A percentile compares a stretch with the other conserved stretches of the same genome.
These are phyloP conservation scores for Zeugodacus cucurbitae DNA, from an alignment of 1,140 invertebrate species.

Conservation along the genomic window DNA sequence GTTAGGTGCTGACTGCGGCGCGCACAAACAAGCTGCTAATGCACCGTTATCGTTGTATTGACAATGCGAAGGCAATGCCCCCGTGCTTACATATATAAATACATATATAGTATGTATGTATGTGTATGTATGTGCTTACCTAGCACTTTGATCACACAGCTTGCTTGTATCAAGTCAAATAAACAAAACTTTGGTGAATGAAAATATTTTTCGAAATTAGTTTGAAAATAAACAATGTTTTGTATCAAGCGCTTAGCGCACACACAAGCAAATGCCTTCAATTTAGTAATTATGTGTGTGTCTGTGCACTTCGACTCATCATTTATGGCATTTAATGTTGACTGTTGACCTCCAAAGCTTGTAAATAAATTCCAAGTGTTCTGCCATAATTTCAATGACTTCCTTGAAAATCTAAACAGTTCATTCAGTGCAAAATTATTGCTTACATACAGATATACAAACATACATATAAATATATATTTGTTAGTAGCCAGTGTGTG, in stretches of 20 bases:
- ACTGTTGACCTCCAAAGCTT: slow-evolving; percentile 22
- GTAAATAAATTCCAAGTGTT: not conserved
- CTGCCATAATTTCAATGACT: slow-evolving; percentile 16
- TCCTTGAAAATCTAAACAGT: not conserved
- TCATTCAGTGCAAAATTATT: not conserved
- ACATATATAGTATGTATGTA: too few species aligned
- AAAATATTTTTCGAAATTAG: not conserved
- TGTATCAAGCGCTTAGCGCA: not conserved
- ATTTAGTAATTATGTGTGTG: not conserved
- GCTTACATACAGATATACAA: not conserved
- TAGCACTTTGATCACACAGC: not conserved
- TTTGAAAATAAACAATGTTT: not conserved
- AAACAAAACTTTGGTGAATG: not conserved
- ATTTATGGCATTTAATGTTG: slow-evolving; percentile 7
- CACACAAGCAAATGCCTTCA: not conserved
- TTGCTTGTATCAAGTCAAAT: not conserved
- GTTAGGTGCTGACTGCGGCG: not conserved
- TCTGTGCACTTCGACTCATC: not conserved
- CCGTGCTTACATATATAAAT: too few species aligned
- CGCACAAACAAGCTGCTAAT: not conserved
- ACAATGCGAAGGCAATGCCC: slow-evolving; percentile 19
- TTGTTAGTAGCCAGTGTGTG: not conserved
- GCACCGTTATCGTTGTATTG: not conserved
- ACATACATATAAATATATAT: not conserved
- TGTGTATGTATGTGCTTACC: not conserved